Conservation (phyloP, 2,888 invertebrate genomes). For the Drosophila kokeensis region DNA sequence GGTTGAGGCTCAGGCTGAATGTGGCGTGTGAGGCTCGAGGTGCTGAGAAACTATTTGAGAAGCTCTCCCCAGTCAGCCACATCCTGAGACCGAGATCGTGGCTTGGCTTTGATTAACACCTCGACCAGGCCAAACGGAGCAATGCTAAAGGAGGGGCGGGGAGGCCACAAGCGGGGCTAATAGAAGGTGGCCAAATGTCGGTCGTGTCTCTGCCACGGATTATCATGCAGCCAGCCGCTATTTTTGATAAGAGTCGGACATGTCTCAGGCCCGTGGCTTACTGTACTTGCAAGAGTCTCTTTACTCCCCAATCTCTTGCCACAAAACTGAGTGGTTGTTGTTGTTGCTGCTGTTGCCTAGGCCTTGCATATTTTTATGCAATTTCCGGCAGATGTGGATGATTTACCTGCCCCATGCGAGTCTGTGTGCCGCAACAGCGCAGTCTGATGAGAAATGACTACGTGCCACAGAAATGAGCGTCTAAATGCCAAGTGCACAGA, state of each 20-base stretch:
- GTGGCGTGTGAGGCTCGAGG: constrained; percentile 28
- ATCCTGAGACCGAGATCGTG: constrained; percentile 54
- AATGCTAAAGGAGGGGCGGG: background rate
- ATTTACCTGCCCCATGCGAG: constrained; percentile 65
- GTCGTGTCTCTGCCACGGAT: constrained; percentile 72
- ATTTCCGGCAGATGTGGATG: constrained; percentile 81
- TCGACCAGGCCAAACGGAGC: constrained; percentile 3
- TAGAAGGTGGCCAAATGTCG: constrained; percentile 72
- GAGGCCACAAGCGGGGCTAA: constrained; percentile 38
- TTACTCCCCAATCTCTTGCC: constrained; percentile 1
- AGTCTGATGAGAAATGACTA: constrained; percentile 73
- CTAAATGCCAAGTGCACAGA: constrained; percentile 30
- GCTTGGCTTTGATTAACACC: constrained; percentile 69
- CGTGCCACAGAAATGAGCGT: constrained; percentile 55
- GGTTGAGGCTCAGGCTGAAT: background rate
- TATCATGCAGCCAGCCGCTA: constrained; percentile 69
- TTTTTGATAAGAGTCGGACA: constrained; percentile 71
- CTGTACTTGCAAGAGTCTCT: constrained; percentile 43
- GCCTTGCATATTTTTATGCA: constrained; percentile 75
- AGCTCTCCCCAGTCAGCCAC: constrained; percentile 48
- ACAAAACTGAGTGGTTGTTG: constrained; percentile 7
- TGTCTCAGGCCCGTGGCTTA: constrained; percentile 59
- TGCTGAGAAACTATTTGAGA: constrained; percentile 40
- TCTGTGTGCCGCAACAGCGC: constrained; percentile 32
- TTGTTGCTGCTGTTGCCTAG: constrained; percentile 29